phyloP scores from a whole-genome alignment of 2,888 invertebrate genomes.

The Electrophaes corylata region DNA sequence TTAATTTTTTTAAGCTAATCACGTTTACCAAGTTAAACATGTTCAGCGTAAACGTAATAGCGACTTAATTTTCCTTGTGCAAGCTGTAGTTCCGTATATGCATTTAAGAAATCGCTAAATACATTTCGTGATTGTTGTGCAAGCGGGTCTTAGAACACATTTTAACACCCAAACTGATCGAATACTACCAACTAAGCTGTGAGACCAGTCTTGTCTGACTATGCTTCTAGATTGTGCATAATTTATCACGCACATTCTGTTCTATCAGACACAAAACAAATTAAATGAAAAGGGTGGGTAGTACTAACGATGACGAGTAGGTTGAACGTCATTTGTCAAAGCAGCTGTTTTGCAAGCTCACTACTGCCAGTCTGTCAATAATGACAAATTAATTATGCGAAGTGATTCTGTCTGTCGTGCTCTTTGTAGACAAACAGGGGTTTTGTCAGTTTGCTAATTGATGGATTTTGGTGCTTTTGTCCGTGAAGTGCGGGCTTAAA shows the following conservation, averaged over 20 bases:
- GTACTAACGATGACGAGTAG: slow-evolving; percentile 2
- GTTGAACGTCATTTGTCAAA: slow-evolving; percentile 27
- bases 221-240: no score
- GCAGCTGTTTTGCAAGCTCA: slow-evolving; percentile 27
- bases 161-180: no score
- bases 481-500: not conserved
- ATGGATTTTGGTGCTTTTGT: not conserved
- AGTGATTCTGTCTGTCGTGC: slow-evolving; percentile 22
- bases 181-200: no score
- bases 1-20: no score
- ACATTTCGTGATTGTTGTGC: no score
- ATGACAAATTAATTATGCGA: slow-evolving; percentile 28
- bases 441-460: slow-evolving; percentile 8
- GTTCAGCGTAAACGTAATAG: no score
- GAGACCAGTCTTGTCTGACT: no score
- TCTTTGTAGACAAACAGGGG: slow-evolving; percentile 22
- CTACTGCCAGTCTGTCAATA: slow-evolving; percentile 24
- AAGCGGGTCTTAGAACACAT: no score
- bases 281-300: slow-evolving; percentile 17
- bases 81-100: no score
- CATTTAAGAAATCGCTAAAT: no score
- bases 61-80: no score
- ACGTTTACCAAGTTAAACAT: no score
- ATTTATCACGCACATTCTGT: slow-evolving; percentile 6
- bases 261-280: slow-evolving; percentile 16